A percentile compares a stretch with the other conserved stretches of the same genome.
phyloP scores from a whole-genome alignment of 2,888 invertebrate species.

The Patella ulyssiponensis region DNA sequence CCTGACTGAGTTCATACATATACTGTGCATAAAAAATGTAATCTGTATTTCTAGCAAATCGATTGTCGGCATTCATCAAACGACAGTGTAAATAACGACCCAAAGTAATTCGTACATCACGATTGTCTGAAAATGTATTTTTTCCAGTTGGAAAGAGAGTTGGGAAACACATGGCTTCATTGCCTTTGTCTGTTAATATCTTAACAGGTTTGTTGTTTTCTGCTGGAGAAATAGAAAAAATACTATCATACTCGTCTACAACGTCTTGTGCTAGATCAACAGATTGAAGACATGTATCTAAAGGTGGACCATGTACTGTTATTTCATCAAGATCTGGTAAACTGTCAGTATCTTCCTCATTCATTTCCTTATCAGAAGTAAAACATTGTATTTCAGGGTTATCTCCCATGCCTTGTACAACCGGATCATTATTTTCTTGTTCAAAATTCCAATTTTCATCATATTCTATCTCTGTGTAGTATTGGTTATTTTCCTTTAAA shows the following conservation, averaged over 20 bases:
- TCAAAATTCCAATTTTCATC: neutral
- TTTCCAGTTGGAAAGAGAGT: constrained; percentile 24
- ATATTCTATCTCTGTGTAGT: neutral
- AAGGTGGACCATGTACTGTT: no score
- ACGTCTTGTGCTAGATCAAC: constrained; percentile 27
- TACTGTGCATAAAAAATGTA: constrained; percentile 34
- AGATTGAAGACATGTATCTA: constrained; percentile 18
- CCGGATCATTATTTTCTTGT: neutral
- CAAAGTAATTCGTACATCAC: constrained; percentile 11
- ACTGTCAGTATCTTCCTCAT: no score
- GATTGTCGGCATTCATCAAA: constrained; percentile 21
- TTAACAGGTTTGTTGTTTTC: constrained; percentile 9
- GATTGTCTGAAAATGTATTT: constrained; percentile 14
- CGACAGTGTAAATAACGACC: constrained; percentile 24
- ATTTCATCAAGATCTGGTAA: no score
- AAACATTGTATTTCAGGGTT: no score
- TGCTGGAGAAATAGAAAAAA: constrained; percentile 30
- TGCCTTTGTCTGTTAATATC: constrained; percentile 20
- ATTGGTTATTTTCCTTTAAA: neutral
- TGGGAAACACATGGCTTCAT: constrained; percentile 33
- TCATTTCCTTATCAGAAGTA: no score
- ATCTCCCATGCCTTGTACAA: neutral
- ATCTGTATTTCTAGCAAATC: constrained; percentile 26
- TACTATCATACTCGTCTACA: constrained; percentile 23
- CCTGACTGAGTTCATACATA: constrained; percentile 27